Percentiles rank a stretch among this genome's conserved stretches.
These are phyloP conservation scores for Calidris pygmaea DNA, from an alignment of 2,113 vertebrate species.

Conservation along the genomic window DNA sequence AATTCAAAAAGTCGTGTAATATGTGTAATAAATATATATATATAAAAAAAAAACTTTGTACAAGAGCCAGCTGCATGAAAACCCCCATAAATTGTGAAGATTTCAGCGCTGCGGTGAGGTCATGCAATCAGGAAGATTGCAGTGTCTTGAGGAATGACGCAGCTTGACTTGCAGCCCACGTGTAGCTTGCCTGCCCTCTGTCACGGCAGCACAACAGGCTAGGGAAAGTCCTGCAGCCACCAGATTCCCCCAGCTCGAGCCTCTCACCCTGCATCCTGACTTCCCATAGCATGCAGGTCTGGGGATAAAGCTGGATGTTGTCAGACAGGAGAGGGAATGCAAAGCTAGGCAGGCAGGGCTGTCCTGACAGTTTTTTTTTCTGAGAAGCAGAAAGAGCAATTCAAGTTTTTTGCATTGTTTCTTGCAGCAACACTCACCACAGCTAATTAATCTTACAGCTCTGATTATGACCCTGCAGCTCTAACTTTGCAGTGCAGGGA, in stretches of 20 bases:
- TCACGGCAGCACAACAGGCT: not conserved
- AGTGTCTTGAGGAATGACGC: not conserved
- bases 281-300: not conserved
- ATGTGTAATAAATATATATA: not conserved
- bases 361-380: not conserved
- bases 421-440: not conserved
- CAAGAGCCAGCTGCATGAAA: not conserved
- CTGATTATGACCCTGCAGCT: not conserved
- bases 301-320: not conserved
- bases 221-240: not conserved
- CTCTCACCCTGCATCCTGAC: not conserved
- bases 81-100: not conserved
- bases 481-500: not conserved
- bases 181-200: not conserved
- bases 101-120: not conserved
- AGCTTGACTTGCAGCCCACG: not conserved
- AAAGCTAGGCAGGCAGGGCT: not conserved
- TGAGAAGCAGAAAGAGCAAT: not conserved
- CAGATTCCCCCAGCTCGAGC: not conserved
- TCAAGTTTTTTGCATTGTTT: not conserved
- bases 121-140: not conserved
- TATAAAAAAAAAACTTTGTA: not conserved
- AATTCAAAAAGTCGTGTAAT: not conserved
- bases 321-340: not conserved
- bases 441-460: not conserved